Base-by-base conservation (phyloP, 2,113 vertebrate genomes). In the Coregonus clupeaformis region DNA sequence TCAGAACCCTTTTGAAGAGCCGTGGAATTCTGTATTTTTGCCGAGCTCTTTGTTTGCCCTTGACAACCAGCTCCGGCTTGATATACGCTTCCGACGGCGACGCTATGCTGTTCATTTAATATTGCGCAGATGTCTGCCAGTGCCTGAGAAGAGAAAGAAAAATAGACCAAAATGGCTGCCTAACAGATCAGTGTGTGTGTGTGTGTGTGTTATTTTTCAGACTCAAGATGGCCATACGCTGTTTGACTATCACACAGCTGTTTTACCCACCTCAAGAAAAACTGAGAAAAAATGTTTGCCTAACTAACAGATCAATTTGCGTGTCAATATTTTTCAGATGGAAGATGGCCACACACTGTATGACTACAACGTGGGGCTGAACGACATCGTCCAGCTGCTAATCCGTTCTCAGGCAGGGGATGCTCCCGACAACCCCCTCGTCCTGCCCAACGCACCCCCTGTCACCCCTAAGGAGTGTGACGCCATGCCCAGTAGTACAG, bases 331-430 rank as follows among this genome's bases (percentile, higher is more conserved):
- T 65, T 63, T 82, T 68, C 63, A 98, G 97, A 94, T 99, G 93
- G 97, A 99, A 94, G 97, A 99, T 92, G 97, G 97, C 84, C 97
- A 98, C 85, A 98, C 97, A 42, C 94, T 99, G 78, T 99, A 98
- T 90, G 97, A 98, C 90, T 99, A 99, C 86, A 95, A 97, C 82
- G 97, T 99, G 84, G 97, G 97, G 83, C 94, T 99, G 82, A 99
- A 99, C 80, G 97, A 99, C 90, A 99, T 99, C 82, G 94, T 99
- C 88, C 97, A 98, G 90, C 95, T 99, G 82, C 93, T 99, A 77
- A 97, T 97, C 85, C 97, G 97, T 74, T 95, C 96, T 55, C 95
- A 96, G 74, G 90, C 94, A 14, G 49, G 49, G 49, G 95, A 97
- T 86, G 87, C 93, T 84, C 90, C 95, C 42, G 91, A 95, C 67